A percentile compares a stretch with the other conserved stretches of the same genome.
Conservation (phyloP, 2,113 vertebrate genomes). For the Eurystomus gularis region DNA sequence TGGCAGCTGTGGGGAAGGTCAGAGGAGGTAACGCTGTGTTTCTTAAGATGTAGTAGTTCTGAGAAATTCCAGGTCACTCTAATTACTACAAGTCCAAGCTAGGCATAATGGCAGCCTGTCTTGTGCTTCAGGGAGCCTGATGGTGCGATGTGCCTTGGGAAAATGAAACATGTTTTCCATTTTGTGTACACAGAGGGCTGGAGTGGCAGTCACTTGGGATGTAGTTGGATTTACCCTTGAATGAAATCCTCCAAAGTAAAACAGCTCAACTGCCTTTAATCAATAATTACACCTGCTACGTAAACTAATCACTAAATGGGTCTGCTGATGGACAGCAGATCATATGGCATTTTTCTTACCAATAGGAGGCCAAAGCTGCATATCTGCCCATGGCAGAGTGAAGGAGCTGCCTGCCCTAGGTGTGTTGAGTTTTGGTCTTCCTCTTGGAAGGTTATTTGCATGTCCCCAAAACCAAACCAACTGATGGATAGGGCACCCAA, state of each 20-base stretch:
- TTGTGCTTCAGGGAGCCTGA: not conserved
- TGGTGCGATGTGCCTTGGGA: not conserved
- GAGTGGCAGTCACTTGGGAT: not conserved
- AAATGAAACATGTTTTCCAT: not conserved
- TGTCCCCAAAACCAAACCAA: not conserved
- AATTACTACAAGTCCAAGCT: constrained; percentile 38
- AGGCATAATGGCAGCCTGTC: constrained; percentile 22
- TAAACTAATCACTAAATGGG: not conserved
- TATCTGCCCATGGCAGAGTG: not conserved
- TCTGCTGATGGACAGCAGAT: not conserved
- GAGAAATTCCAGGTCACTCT: constrained; percentile 29
- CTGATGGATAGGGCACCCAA: accelerated
- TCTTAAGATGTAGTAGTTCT: constrained; percentile 36
- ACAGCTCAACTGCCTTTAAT: not conserved
- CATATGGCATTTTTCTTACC: not conserved
- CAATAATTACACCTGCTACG: not conserved
- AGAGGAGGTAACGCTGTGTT: constrained; percentile 13
- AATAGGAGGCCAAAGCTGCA: not conserved
- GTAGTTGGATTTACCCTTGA: not conserved
- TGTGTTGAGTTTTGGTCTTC: not conserved
- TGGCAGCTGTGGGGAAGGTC: constrained; percentile 36
- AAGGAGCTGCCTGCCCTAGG: not conserved
- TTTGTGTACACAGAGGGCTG: not conserved
- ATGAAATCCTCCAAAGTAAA: not conserved
- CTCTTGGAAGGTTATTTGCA: not conserved